phyloP scores from a whole-genome alignment of 2,797 vertebrate genomes.

The Eutrigla gurnardus region DNA sequence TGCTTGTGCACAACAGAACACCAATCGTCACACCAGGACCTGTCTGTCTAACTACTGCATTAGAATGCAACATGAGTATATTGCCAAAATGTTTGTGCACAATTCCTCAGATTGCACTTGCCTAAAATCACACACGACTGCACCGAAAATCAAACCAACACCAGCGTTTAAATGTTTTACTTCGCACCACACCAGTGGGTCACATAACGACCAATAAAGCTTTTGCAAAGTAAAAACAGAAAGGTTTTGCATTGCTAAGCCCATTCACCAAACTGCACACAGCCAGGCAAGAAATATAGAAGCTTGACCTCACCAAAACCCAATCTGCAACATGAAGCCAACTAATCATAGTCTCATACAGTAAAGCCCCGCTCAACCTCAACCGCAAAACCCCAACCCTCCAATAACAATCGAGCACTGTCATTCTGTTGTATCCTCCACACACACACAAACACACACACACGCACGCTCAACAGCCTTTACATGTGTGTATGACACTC shows the following conservation, averaged over 20 bases:
- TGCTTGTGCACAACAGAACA: constrained; percentile 27
- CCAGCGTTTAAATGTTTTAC: constrained; percentile 23
- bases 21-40: constrained; percentile 23
- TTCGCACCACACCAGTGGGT: background rate
- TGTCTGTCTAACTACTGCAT: constrained; percentile 12
- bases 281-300: constrained; percentile 46
- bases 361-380: constrained; percentile 62
- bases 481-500: constrained; percentile 10
- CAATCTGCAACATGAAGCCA: constrained; percentile 63
- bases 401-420: constrained; percentile 46
- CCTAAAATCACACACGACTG: constrained; percentile 19
- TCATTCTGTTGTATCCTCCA: constrained; percentile 56
- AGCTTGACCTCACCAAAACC: constrained; percentile 64
- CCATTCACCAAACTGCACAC: constrained; percentile 22
- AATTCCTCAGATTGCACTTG: constrained; percentile 19
- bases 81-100: constrained; percentile 24
- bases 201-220: background rate
- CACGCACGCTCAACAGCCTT: constrained; percentile 10
- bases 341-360: constrained; percentile 57
- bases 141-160: constrained; percentile 24
- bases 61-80: constrained; percentile 35
- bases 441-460: constrained; percentile 8
- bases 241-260: background rate
- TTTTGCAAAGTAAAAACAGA: background rate
- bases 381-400: constrained; percentile 67